Evolutionary conservation across 1,140 invertebrate genomes (phyloP), one percentile per base, ranked within the genome.

Genomic region (Phortica variegata): DNA sequence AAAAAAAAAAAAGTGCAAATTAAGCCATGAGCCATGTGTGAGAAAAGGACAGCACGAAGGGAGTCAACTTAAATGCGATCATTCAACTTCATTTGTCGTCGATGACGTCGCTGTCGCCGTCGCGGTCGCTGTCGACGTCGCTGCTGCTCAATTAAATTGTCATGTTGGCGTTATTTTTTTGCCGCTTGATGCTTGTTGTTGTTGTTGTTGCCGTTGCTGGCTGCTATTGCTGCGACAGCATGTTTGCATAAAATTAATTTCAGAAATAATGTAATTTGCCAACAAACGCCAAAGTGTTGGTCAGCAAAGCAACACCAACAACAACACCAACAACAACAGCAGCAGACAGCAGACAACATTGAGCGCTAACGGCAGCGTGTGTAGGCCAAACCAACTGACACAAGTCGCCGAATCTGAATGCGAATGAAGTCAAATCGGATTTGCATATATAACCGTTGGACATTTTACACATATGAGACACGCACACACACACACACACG

Each of bases 181-280:
- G 10, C 66, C 60, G 66, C 68, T 17, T 34, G 26, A 12, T 6
- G 26, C 26, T 29, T 12, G 26, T 29, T 29, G 6, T 29, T 6
- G 33, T 34, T 15, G 33, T 34, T 15, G 33, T 34, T 34, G 33
- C 16, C 36, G 9, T n/a, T n/a, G n/a, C n/a, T n/a, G n/a, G n/a
- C n/a, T n/a, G n/a, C n/a, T n/a, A n/a, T n/a, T 19, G 68, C 60
- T 66, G 52, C 60, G 63, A 57, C 65, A 57, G 65, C 65, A 68
- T 68, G 63, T 68, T 68, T 68, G 63, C 63, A 68, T 68, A 68
- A 68, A 68, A 68, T 68, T 68, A 68, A 68, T 68, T 68, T 62
- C 37, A 18, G 60, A 68, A 68, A 26, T 26, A 26, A 26, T 26
- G 23, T 68, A 68, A 69, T 68, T 61, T 61, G 63, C 60, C 65